Evolutionary conservation across 2,797 vertebrate genomes (phyloP).

Genomic region (Pyrocephalus nanus): DNA sequence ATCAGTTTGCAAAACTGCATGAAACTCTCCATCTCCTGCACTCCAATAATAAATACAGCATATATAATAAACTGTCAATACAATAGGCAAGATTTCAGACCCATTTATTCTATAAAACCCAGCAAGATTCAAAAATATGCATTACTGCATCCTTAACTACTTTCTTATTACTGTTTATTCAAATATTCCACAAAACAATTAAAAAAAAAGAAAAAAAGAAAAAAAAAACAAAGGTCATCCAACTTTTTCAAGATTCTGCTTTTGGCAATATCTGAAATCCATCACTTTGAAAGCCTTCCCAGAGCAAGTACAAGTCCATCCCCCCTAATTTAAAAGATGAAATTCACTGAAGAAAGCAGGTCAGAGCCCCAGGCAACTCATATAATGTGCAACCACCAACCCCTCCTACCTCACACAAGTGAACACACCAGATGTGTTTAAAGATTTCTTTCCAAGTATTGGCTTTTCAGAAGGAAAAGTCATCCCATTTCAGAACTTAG

Average conservation of each 20-base stretch:
- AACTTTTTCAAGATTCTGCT: not conserved
- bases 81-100: not conserved
- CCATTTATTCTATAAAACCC: not conserved
- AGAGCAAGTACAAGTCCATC: not conserved
- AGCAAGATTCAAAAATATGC: not conserved
- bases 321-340: not conserved
- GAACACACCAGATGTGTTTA: fast-evolving
- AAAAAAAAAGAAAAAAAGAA: fast-evolving
- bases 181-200: not conserved
- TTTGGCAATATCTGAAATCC: not conserved
- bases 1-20: not conserved
- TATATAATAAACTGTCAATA: not conserved
- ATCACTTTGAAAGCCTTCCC: not conserved
- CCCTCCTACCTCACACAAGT: not conserved
- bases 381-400: not conserved
- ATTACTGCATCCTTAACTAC: not conserved
- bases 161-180: not conserved
- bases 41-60: not conserved
- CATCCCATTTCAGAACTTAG: not conserved
- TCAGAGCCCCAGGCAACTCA: not conserved
- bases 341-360: not conserved
- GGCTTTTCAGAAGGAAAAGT: not conserved
- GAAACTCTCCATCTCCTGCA: not conserved
- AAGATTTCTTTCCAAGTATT: not conserved
- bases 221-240: not conserved